Evolutionary conservation across 2,797 vertebrate species (phyloP), one percentile per base, ranked within the genome.

Genomic region (Ispidina lecontei): DNA sequence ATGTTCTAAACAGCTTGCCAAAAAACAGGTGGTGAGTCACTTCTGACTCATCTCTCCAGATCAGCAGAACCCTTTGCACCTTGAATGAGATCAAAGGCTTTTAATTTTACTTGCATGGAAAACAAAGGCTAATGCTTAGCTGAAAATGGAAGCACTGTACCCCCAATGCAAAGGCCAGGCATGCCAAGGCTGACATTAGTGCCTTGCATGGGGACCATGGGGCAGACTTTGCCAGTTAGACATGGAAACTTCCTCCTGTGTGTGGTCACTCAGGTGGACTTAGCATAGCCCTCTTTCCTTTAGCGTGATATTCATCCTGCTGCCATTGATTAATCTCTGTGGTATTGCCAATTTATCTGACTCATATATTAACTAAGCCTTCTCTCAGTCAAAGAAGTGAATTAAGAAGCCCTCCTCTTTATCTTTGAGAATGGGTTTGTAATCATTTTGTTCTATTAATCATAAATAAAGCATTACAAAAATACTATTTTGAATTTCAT

Each of bases 21-120:
- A 95, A 96, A 94, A 77, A 0, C 55, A 87, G 84, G 62, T 91
- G 87, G 76, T 96, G 93, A 95, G 72, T 96, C 95, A 96, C 69
- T 87, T 80, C 65, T 96, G 95, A 96, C 84, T 95, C 95, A 96
- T 94, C 65, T 79, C 71, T 87, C 64, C 56, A 70, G 64, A 83
- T 95, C 89, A 96, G 89, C 91, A 95, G 84, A 96, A 90, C 89
- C 72, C 64, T 91, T 91, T 89, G 83, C 91, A 91, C 89, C 90
- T 91, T 91, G 68, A 94, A 87, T 89, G 78, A 90, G 70, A 92
- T 91, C 64, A 87, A 95, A 94, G 77, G 77, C 23, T 87, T 72
- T 71, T 88, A 31, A 77, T 91, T 95, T 86, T 81, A 58, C 68
- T 94, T 92, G 62, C 68, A 64, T 91, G 78, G 87, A 31, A 94